phyloP scores from a whole-genome alignment of 2,888 invertebrate species.

The Didymodactylos carnosus region DNA sequence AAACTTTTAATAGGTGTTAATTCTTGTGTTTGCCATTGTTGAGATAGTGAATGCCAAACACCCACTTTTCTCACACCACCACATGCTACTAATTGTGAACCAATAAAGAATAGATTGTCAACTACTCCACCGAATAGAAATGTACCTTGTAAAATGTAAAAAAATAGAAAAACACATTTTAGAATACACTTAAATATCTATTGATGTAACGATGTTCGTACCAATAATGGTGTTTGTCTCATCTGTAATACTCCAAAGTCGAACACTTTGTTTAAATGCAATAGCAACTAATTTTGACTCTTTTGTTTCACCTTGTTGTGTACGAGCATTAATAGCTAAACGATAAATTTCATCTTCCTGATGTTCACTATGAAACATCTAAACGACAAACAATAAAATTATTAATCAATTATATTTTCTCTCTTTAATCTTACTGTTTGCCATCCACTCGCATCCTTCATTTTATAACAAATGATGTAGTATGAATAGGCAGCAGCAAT shows the following conservation, averaged over 20 bases:
- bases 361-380: not conserved
- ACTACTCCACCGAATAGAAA: slow-evolving; percentile 49
- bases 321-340: not conserved
- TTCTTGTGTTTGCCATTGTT: slow-evolving; percentile 63
- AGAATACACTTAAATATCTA: too few relatives aligned
- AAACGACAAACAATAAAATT: too few relatives aligned
- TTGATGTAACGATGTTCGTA: too few relatives aligned
- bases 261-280: not conserved
- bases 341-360: not conserved
- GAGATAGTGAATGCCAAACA: slow-evolving; percentile 98
- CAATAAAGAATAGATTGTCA: slow-evolving; percentile 87
- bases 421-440: slow-evolving; percentile 68
- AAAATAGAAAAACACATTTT: too few relatives aligned
- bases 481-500: slow-evolving; percentile 86
- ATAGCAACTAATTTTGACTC: not conserved
- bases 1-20: slow-evolving; percentile 9
- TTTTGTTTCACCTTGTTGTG: not conserved
- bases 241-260: not conserved
- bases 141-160: not conserved
- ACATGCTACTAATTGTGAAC: slow-evolving; percentile 82
- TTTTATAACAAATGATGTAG: slow-evolving; percentile 44
- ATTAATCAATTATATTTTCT: too few relatives aligned
- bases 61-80: slow-evolving; percentile 59
- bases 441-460: slow-evolving; percentile 92
- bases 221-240: not conserved